A percentile compares a stretch with the other conserved stretches of the same genome.
phyloP scores from a whole-genome alignment of 2,888 invertebrate species.

The Thelaira solivaga region DNA sequence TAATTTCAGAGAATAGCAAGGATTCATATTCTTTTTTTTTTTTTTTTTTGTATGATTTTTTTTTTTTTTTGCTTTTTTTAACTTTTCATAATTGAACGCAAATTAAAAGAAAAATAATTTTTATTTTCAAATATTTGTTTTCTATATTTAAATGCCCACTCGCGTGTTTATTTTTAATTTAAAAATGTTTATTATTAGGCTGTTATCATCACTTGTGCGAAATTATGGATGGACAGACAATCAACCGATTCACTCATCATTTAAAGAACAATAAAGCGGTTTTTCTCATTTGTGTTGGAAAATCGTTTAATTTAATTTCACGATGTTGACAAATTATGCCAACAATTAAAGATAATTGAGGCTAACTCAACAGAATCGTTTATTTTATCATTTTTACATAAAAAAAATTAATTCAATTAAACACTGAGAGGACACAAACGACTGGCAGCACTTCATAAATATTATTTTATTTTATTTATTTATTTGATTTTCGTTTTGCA shows the following conservation, averaged over 20 bases:
- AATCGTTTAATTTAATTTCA: slow-evolving; percentile 64
- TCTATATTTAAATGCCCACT: slow-evolving; percentile 10
- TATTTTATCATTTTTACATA: slow-evolving; percentile 37
- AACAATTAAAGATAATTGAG: slow-evolving; percentile 65
- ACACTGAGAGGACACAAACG: too few relatives aligned
- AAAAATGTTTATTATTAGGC: slow-evolving; percentile 17
- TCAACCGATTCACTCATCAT: neutral
- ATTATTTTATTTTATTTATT: too few relatives aligned
- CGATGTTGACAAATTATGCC: slow-evolving; percentile 65
- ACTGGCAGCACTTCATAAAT: too few relatives aligned
- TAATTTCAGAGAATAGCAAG: neutral
- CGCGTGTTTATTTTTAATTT: slow-evolving; percentile 22
- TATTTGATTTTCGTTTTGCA: too few relatives aligned
- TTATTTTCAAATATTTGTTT: slow-evolving; percentile 2
- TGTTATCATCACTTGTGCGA: slow-evolving; percentile 42
- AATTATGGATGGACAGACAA: neutral
- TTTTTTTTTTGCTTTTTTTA: slow-evolving; percentile 3
- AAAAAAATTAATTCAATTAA: slow-evolving; percentile 15
- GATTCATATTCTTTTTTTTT: neutral
- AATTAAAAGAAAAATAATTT: neutral
- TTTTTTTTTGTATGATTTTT: slow-evolving; percentile 1
- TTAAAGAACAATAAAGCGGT: slow-evolving; percentile 3
- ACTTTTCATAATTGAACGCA: too few relatives aligned
- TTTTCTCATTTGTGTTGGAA: slow-evolving; percentile 34
- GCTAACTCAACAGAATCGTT: slow-evolving; percentile 58